These are phyloP conservation scores for Orthochromis indermauri DNA, from an alignment of 2,113 vertebrate genomes.

Conservation along the genomic window DNA sequence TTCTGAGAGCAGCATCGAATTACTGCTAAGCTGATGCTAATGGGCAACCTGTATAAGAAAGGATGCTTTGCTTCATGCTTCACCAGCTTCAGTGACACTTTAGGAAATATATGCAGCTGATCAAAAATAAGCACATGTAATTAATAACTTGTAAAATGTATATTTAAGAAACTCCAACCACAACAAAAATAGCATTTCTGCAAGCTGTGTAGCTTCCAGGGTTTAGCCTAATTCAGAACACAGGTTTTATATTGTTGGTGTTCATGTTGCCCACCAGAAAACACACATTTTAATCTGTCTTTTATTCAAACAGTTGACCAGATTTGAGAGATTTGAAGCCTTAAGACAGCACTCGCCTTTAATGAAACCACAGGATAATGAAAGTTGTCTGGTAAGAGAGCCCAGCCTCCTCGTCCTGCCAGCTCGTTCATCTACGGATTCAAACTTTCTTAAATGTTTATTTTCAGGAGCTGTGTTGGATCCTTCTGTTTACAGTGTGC, in stretches of 20 bases:
- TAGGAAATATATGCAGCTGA: not conserved
- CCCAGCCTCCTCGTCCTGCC: not conserved
- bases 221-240: slow-evolving; percentile 2
- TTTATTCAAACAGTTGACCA: slow-evolving; percentile 69
- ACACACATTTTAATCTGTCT: slow-evolving; percentile 30
- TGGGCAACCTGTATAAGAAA: not conserved
- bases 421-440: not conserved
- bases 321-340: slow-evolving; percentile 75
- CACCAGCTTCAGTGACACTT: not conserved
- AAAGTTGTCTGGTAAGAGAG: slow-evolving; percentile 54
- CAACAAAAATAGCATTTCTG: not conserved
- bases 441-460: not conserved
- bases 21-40: not conserved
- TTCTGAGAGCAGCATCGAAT: not conserved
- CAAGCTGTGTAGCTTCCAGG: not conserved
- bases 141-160: not conserved
- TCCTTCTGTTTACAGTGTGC: not conserved
- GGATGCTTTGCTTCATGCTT: not conserved
- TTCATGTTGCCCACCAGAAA: not conserved
- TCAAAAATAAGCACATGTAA: not conserved
- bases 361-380: slow-evolving; percentile 60
- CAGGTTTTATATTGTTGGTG: not conserved
- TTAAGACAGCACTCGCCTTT: slow-evolving; percentile 49
- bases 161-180: not conserved
- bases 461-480: not conserved